phyloP scores from a whole-genome alignment of 2,797 vertebrate genomes.

The Bryconaethiops microstoma region DNA sequence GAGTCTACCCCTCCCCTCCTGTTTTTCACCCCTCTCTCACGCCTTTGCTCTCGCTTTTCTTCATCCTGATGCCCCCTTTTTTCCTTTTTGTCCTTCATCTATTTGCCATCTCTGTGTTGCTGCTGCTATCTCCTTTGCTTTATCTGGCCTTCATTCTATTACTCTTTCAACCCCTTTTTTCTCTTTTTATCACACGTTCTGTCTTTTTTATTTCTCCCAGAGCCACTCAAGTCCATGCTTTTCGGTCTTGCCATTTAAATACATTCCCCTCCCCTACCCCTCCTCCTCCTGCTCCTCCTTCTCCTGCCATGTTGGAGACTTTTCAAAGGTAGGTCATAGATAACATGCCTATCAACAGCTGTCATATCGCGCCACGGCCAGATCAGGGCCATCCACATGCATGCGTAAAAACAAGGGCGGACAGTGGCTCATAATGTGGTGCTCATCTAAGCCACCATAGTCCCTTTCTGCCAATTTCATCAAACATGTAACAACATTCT shows the following conservation, averaged over 20 bases:
- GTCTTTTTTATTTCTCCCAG: slow-evolving; percentile 37
- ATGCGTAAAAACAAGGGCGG: slow-evolving; percentile 19
- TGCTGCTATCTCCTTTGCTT: slow-evolving; percentile 59
- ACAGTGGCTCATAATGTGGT: slow-evolving; percentile 25
- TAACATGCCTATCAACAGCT: slow-evolving; percentile 47
- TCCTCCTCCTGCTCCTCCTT: slow-evolving; percentile 3
- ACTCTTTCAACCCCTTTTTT: slow-evolving; percentile 57
- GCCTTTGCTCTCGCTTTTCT: slow-evolving; percentile 36
- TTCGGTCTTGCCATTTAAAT: slow-evolving; percentile 34
- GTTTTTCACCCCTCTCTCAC: slow-evolving; percentile 35
- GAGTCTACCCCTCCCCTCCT: slow-evolving; percentile 30
- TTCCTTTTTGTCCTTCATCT: slow-evolving; percentile 52
- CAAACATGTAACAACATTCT: slow-evolving; percentile 40
- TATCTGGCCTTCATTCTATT: slow-evolving; percentile 64
- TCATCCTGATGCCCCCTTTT: slow-evolving; percentile 32
- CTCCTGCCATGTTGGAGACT: slow-evolving; percentile 34
- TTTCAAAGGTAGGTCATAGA: slow-evolving; percentile 49
- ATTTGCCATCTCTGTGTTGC: slow-evolving; percentile 49
- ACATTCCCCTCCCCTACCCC: not conserved
- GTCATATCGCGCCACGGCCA: slow-evolving; percentile 31
- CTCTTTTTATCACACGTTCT: slow-evolving; percentile 45
- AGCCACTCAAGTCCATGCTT: slow-evolving; percentile 22
- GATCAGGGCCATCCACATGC: slow-evolving; percentile 31
- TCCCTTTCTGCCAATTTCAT: slow-evolving; percentile 42
- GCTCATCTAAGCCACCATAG: slow-evolving; percentile 32